These are phyloP conservation scores for Recurvirostra avosetta DNA, from an alignment of 2,113 vertebrate species.

Conservation along the genomic window DNA sequence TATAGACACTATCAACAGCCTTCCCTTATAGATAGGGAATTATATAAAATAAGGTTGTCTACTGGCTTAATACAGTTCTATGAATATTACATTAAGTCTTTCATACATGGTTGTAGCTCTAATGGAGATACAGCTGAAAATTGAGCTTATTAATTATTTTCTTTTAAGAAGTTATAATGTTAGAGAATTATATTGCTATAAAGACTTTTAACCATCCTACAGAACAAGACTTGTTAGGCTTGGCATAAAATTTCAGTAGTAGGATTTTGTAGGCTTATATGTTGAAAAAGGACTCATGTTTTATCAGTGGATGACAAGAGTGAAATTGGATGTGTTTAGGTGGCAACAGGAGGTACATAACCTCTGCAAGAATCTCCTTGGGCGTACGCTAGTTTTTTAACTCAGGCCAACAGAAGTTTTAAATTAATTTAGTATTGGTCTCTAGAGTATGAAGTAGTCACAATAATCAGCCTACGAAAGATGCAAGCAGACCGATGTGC, in stretches of 20 bases:
- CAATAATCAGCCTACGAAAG: neutral
- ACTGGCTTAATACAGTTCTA: neutral
- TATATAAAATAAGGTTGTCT: neutral
- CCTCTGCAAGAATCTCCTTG: neutral
- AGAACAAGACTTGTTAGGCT: neutral
- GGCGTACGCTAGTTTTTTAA: neutral
- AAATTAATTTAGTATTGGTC: neutral
- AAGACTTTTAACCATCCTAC: neutral
- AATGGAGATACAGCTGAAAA: neutral
- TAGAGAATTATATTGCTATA: neutral
- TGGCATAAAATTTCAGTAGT: neutral
- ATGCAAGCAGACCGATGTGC: neutral
- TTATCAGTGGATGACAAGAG: neutral
- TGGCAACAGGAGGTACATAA: neutral
- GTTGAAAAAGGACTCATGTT: neutral
- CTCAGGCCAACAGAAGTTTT: neutral
- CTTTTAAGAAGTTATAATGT: neutral
- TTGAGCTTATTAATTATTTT: neutral
- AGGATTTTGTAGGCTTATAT: neutral
- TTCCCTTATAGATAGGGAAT: neutral
- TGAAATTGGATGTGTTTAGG: neutral
- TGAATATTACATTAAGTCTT: neutral
- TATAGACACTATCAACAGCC: neutral
- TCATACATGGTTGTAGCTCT: neutral
- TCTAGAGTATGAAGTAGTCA: neutral